Percentiles rank a stretch among this genome's conserved stretches.
These are phyloP conservation scores for Pocillopora meandrina DNA, from an alignment of 92 coral and sea anemone species.

Conservation along the genomic window DNA sequence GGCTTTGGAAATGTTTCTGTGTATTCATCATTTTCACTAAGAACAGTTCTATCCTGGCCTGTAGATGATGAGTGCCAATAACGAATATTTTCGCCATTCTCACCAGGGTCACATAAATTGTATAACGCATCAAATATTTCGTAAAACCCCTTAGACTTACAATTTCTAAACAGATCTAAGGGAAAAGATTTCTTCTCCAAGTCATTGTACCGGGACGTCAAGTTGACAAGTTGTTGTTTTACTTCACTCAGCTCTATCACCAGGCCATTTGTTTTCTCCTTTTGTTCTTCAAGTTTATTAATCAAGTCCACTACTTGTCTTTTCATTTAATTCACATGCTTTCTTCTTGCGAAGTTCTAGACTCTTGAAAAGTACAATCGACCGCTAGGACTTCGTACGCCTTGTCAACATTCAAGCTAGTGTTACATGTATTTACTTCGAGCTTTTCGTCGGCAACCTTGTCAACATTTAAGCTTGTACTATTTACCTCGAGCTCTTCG, in stretches of 20 bases:
- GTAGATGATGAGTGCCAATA: conserved; percentile 51
- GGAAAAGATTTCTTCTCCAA: not conserved
- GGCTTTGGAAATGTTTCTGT: conserved; percentile 19
- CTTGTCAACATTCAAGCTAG: too few relatives aligned
- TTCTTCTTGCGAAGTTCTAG: too few relatives aligned
- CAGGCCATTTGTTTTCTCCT: not conserved
- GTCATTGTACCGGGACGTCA: not conserved
- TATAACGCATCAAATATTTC: conserved; percentile 36
- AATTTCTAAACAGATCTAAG: not conserved
- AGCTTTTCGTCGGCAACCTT: too few relatives aligned
- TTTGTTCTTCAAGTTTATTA: not conserved
- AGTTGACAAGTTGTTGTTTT: not conserved
- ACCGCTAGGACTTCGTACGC: too few relatives aligned
- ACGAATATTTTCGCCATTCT: conserved; percentile 48
- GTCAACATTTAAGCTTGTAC: too few relatives aligned
- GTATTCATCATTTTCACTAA: conserved; percentile 11
- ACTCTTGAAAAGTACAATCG: too few relatives aligned
- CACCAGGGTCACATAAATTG: conserved; percentile 50
- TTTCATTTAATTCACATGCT: too few relatives aligned
- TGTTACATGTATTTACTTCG: too few relatives aligned
- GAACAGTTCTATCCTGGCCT: not conserved
- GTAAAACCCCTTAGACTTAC: conserved; percentile 5
- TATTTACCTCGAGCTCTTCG: too few relatives aligned
- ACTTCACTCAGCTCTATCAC: not conserved
- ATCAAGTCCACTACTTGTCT: too few relatives aligned